Evolutionary conservation across 2,888 invertebrate genomes (phyloP).

Genomic region (Apodemia hepburni): DNA sequence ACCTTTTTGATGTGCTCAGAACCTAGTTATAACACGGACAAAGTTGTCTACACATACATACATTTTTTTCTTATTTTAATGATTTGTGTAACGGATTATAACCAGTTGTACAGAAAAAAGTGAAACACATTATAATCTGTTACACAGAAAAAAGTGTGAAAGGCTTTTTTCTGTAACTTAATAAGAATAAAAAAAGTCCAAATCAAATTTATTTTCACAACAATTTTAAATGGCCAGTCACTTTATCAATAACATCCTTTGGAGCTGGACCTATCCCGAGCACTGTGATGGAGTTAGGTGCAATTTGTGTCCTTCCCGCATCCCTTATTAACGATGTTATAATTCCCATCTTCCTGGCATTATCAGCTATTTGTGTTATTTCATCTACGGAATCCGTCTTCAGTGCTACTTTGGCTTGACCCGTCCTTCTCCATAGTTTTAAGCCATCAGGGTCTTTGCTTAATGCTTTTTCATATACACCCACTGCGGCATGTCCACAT

Average conservation of each 20-base stretch:
- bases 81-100: too few relatives aligned
- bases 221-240: conserved; percentile 94
- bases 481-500: conserved; percentile 96
- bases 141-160: too few relatives aligned
- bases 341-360: conserved; percentile 86
- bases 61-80: too few relatives aligned
- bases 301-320: conserved; percentile 96
- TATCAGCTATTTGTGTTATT: conserved; percentile 83
- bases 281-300: conserved; percentile 93
- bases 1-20: too few relatives aligned
- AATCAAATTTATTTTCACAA: conserved; percentile 71
- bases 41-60: too few relatives aligned
- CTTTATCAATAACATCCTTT: conserved; percentile 85
- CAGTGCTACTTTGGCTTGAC: conserved; percentile 94
- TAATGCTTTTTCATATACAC: conserved; percentile 87
- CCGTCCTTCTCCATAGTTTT: conserved; percentile 80
- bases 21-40: too few relatives aligned
- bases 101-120: too few relatives aligned
- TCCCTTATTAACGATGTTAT: conserved; percentile 89
- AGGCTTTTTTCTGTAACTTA: too few relatives aligned
- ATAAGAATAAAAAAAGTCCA: background rate
- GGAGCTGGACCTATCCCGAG: conserved; percentile 96
- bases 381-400: conserved; percentile 89
- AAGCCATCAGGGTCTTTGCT: conserved; percentile 81
- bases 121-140: too few relatives aligned